Conservation (phyloP, 2,113 vertebrate species). For the Brienomyrus longianalis region DNA sequence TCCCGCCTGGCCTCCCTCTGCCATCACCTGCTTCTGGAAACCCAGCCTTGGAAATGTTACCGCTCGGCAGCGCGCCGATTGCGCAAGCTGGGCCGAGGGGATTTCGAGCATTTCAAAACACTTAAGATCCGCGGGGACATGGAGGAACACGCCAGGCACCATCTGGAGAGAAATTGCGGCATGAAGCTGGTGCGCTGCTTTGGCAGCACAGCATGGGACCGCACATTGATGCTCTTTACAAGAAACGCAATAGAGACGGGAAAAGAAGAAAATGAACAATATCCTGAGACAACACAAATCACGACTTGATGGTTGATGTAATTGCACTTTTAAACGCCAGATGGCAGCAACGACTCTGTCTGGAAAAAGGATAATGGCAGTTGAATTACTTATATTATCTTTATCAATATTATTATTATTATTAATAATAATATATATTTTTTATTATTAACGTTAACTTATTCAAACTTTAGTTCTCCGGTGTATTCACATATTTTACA, state of each 20-base stretch:
- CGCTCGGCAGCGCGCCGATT: conserved; percentile 79
- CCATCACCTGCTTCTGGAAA: conserved; percentile 74
- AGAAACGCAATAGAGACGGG: conserved; percentile 8
- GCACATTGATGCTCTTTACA: conserved; percentile 77
- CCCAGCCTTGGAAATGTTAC: conserved; percentile 91
- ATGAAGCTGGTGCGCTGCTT: conserved; percentile 77
- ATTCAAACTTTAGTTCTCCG: background rate
- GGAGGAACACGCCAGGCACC: conserved; percentile 53
- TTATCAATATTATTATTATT: background rate
- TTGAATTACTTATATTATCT: background rate
- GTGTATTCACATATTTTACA: background rate
- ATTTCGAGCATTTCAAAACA: conserved; percentile 80
- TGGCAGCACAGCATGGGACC: conserved; percentile 79
- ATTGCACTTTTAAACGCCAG: background rate
- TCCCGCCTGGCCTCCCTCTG: conserved; percentile 65
- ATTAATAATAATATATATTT: no score
- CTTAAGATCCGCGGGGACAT: conserved; percentile 74
- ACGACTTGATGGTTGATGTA: background rate
- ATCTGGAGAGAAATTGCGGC: conserved; percentile 66
- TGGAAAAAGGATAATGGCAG: background rate
- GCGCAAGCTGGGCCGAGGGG: conserved; percentile 70
- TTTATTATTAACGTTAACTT: background rate
- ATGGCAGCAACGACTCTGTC: background rate
- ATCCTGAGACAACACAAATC: no score
- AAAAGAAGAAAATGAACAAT: background rate